phyloP scores from a whole-genome alignment of 2,888 invertebrate species.

The Mythimna albipuncta region DNA sequence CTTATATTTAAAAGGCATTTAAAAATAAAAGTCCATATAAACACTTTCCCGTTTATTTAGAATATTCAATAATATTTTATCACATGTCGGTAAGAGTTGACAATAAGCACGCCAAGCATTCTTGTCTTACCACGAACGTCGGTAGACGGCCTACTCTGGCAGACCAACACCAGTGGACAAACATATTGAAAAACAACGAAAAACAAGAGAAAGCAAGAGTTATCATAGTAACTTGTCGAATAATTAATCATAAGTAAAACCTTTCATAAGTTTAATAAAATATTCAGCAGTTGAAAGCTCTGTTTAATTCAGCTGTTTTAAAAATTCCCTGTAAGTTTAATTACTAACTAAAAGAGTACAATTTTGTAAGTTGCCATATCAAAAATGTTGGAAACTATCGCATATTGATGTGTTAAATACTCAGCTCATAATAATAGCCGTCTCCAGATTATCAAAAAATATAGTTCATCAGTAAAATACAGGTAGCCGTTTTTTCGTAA shows the following conservation, averaged over 20 bases:
- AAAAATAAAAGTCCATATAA: conserved; percentile 72
- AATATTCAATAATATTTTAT: conserved; percentile 87
- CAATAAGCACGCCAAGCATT: conserved; percentile 85
- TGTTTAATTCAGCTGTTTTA: conserved; percentile 40
- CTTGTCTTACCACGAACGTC: conserved; percentile 68
- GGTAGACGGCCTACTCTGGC: conserved; percentile 66
- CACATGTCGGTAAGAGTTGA: conserved; percentile 87
- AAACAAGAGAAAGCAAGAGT: conserved; percentile 8
- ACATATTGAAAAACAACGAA: conserved; percentile 40
- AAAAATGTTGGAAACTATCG: conserved; percentile 60
- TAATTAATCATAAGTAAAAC: conserved; percentile 42
- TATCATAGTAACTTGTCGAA: conserved; percentile 30
- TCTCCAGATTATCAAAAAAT: conserved; percentile 43
- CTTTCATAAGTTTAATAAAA: conserved; percentile 33
- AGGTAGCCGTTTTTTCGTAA: conserved; percentile 8
- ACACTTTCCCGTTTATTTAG: conserved; percentile 87
- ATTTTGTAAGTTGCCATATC: conserved; percentile 25
- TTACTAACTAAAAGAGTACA: conserved; percentile 38
- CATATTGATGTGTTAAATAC: conserved; percentile 25
- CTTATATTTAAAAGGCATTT: not conserved
- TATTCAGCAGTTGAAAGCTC: conserved; percentile 49
- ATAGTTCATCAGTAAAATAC: conserved; percentile 22
- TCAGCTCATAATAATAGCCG: conserved; percentile 30
- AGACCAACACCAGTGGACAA: conserved; percentile 61
- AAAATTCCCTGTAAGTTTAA: conserved; percentile 54